Base-by-base conservation (phyloP, 2,797 vertebrate species). In the Lagocephalus sceleratus region DNA sequence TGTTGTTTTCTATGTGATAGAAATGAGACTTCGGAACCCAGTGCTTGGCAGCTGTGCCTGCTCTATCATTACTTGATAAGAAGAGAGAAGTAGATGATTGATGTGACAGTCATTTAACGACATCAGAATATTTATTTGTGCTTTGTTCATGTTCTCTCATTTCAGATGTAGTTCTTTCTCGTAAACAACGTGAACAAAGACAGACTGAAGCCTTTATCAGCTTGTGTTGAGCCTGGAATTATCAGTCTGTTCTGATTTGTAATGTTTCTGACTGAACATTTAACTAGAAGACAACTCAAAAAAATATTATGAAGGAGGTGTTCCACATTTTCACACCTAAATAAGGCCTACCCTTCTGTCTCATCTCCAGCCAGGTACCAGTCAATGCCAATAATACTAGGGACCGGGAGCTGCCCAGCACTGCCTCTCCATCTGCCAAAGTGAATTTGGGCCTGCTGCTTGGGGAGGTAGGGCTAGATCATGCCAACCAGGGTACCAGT, bases 311-410 rank as follows among this genome's bases (percentile, higher is more conserved):
- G 20, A 16, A 47, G 38, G 10, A 47, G 41, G 20, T 41, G 23
- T 69, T 53, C n/a, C 16, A 54, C 46, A 23, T 50, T 47, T 55
- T 45, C 40, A 26, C 11, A 10, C 35, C 56, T 62, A 40, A 61
- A 41, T 6, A 5, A 54, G 15, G 8, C 22, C 11, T 62, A 6
- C 38, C 19, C 67, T 41, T 71, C 15, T 68, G n/a, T 81, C 20
- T 82, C 48, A 47, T 69, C 57, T 91, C 63, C 87, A 98, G 96
- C 90, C 93, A 91, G 57, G 85, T 92, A 78, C 90, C 92, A 7
- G 87, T 72, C 38, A 88, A 91, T 41, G 76, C 81, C 1, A 76
- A 80, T 19, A 83, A 89, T 23, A 76, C 84, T 1, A 83, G 81
- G 1, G 82, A 90, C 61, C 85, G 82, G 48, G 91, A 92, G 52